Evolutionary conservation across 2,113 vertebrate species (phyloP).

Genomic region (Hucho hucho): DNA sequence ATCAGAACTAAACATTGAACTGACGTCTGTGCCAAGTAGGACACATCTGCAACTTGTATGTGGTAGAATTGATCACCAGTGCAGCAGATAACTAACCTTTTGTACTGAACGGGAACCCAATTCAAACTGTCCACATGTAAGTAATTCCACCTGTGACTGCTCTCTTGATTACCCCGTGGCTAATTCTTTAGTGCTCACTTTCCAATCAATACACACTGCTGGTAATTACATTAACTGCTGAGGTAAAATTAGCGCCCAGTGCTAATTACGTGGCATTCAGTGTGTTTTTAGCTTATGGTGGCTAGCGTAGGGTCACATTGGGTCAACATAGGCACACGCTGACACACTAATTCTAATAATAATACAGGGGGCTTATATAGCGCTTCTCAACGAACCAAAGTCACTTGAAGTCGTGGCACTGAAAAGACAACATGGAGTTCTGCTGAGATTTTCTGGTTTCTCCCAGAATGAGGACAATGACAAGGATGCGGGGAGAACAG

Average conservation of each 20-base stretch:
- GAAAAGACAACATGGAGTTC: neutral
- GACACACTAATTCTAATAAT: neutral
- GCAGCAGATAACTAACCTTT: neutral
- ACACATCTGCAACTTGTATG: too few species aligned
- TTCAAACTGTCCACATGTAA: neutral
- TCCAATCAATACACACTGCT: constrained; percentile 9
- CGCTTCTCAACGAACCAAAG: too few species aligned
- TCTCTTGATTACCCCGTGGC: neutral
- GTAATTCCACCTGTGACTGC: neutral
- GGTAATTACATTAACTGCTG: neutral
- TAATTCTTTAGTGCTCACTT: constrained; percentile 2
- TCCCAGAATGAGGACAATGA: neutral
- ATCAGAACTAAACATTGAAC: too few species aligned
- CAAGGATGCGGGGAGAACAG: neutral
- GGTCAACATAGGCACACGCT: neutral
- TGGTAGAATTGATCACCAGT: neutral
- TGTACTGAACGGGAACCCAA: neutral
- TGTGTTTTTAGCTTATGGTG: neutral
- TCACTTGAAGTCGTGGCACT: neutral
- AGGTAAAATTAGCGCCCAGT: neutral
- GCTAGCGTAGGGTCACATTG: neutral
- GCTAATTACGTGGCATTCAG: neutral
- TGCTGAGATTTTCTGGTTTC: neutral
- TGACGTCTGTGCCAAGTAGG: too few species aligned
- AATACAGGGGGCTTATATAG: too few species aligned